phyloP scores from a whole-genome alignment of 1,140 invertebrate genomes.

The Eriosoma lanigerum region DNA sequence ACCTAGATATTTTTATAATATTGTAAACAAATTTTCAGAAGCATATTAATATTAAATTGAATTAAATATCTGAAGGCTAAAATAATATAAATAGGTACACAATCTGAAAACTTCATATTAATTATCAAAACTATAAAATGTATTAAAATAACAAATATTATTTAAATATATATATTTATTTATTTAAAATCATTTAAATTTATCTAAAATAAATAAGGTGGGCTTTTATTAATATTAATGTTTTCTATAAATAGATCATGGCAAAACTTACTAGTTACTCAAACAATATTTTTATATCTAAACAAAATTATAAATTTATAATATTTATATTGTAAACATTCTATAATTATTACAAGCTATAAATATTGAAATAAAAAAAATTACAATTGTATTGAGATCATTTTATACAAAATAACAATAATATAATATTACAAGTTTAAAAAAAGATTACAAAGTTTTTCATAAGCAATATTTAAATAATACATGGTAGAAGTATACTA shows the following conservation, averaged over 20 bases:
- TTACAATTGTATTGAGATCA: slow-evolving; percentile 19
- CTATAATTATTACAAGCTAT: background rate
- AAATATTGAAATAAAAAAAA: background rate
- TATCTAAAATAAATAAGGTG: slow-evolving; percentile 11
- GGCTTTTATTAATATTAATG: slow-evolving; percentile 23
- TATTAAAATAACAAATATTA: no score
- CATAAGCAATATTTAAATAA: background rate
- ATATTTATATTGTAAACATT: background rate
- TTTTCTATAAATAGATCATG: slow-evolving; percentile 11
- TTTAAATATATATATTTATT: slow-evolving; percentile 17
- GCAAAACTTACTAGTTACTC: slow-evolving; percentile 18
- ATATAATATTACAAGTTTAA: background rate
- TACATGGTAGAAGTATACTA: background rate
- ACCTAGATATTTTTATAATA: no score
- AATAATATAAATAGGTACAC: no score
- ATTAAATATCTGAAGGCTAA: no score
- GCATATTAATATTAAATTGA: no score
- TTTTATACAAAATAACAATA: slow-evolving; percentile 13
- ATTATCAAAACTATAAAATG: no score
- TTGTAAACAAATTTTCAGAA: no score
- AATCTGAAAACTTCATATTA: no score
- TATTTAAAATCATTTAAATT: background rate
- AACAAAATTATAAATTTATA: background rate
- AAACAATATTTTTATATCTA: background rate
- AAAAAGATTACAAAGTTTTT: background rate